phyloP scores from a whole-genome alignment of 2,888 invertebrate genomes.

The Prostheceraeus crozeri region DNA sequence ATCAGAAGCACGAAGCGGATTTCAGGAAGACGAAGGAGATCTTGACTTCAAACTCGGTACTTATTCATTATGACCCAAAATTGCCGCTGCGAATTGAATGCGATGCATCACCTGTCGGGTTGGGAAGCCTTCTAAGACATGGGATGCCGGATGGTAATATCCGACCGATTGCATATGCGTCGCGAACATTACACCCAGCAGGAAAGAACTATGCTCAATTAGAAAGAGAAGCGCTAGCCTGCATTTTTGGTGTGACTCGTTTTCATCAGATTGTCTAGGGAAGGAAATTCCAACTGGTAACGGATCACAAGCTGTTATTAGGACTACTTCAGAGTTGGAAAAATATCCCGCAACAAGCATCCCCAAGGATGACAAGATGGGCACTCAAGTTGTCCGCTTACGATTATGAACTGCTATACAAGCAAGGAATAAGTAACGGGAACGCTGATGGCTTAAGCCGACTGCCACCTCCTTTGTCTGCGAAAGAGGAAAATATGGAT shows the following conservation, averaged over 20 bases:
- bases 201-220: constrained; percentile 4
- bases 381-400: too few relatives aligned
- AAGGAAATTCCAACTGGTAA: neutral
- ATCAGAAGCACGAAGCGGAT: neutral
- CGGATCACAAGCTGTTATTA: constrained; percentile 17
- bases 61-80: constrained; percentile 16
- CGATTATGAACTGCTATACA: too few relatives aligned
- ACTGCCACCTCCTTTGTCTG: too few relatives aligned
- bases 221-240: constrained; percentile 20
- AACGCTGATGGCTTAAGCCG: too few relatives aligned
- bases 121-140: constrained; percentile 9
- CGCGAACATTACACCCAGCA: constrained; percentile 16
- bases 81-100: constrained; percentile 1
- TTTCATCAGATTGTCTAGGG: constrained; percentile 2
- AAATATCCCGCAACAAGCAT: constrained; percentile 9
- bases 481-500: too few relatives aligned
- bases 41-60: neutral
- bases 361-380: constrained; percentile 22
- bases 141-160: constrained; percentile 27
- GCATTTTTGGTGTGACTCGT: constrained; percentile 10
- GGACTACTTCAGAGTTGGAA: constrained; percentile 22
- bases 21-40: constrained; percentile 4
- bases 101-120: constrained; percentile 19
- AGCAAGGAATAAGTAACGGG: too few relatives aligned
- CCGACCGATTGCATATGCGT: constrained; percentile 5